These are phyloP conservation scores for Aphrophora alni DNA, from an alignment of 2,888 invertebrate genomes.

Conservation along the genomic window DNA sequence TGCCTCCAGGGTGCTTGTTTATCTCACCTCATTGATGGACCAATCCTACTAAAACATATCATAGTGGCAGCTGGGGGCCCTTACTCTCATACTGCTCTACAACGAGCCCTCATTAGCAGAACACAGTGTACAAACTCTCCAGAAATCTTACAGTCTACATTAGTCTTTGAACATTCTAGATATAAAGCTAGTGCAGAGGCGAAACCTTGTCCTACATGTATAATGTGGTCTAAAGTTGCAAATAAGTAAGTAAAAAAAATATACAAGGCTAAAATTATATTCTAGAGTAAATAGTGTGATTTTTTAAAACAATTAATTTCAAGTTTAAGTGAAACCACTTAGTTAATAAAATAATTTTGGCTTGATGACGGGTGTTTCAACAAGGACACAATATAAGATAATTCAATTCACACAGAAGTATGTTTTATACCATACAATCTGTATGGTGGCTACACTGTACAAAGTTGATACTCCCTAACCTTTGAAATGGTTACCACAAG, in stretches of 20 bases:
- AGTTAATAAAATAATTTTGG: too few relatives aligned
- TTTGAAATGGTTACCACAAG: too few relatives aligned
- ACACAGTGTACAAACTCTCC: slow-evolving; percentile 51
- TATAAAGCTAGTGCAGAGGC: slow-evolving; percentile 6
- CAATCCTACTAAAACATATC: slow-evolving; percentile 73
- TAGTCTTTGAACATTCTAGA: slow-evolving; percentile 42
- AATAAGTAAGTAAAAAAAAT: slow-evolving; percentile 55
- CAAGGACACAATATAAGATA: too few relatives aligned
- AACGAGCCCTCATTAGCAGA: slow-evolving; percentile 61
- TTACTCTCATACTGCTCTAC: slow-evolving; percentile 66
- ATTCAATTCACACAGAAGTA: too few relatives aligned
- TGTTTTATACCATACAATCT: too few relatives aligned
- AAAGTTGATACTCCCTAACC: too few relatives aligned
- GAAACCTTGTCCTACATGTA: slow-evolving; percentile 65
- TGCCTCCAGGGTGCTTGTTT: slow-evolving; percentile 73
- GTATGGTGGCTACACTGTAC: too few relatives aligned
- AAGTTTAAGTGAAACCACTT: too few relatives aligned
- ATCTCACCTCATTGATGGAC: slow-evolving; percentile 67
- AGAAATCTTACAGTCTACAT: slow-evolving; percentile 35
- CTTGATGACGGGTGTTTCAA: too few relatives aligned
- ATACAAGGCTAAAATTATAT: slow-evolving; percentile 31
- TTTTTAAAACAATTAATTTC: slow-evolving; percentile 18
- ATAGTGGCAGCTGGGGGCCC: slow-evolving; percentile 73
- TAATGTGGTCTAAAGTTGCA: slow-evolving; percentile 65
- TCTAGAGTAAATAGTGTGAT: slow-evolving; percentile 11